Evolutionary conservation across 1,140 invertebrate species (phyloP).

Genomic region (Prorops nasuta): DNA sequence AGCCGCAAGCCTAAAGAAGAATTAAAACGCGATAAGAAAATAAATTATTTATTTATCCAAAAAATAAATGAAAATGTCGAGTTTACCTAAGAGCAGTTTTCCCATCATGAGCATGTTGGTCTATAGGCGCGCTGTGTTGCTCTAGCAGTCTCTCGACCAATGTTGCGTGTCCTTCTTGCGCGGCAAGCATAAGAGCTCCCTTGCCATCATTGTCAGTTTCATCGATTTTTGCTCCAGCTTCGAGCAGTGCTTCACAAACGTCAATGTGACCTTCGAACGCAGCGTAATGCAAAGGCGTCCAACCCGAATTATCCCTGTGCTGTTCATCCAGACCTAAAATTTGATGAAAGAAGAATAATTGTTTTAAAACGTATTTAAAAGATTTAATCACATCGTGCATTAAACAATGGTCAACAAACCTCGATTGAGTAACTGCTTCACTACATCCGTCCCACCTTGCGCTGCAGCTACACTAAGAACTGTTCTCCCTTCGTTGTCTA

Average conservation of each 20-base stretch:
- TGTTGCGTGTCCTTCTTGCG: conserved; percentile 80
- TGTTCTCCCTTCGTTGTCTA: conserved; percentile 88
- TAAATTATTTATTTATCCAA: conserved; percentile 1
- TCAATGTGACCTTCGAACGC: conserved; percentile 91
- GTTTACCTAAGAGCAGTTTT: conserved; percentile 85
- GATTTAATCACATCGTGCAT: conserved; percentile 7
- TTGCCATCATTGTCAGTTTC: conserved; percentile 94
- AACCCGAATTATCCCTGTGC: conserved; percentile 87
- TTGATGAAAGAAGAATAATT: conserved; percentile 1
- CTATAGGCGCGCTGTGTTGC: conserved; percentile 74
- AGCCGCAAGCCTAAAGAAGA: conserved; percentile 68
- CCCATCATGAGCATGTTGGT: conserved; percentile 89
- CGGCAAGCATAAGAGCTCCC: conserved; percentile 84
- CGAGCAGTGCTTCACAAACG: conserved; percentile 82
- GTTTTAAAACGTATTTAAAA: neutral
- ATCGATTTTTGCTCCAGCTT: conserved; percentile 88
- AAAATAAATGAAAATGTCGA: too few relatives aligned
- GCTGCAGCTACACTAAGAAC: conserved; percentile 84
- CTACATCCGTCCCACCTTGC: conserved; percentile 80
- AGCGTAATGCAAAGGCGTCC: conserved; percentile 91
- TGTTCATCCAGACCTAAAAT: conserved; percentile 79
- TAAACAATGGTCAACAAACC: too few relatives aligned
- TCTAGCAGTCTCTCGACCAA: conserved; percentile 73
- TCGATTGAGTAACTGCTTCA: conserved; percentile 83
- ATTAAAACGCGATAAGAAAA: conserved; percentile 1